A percentile compares a stretch with the other conserved stretches of the same genome.
Evolutionary conservation across 2,888 invertebrate species (phyloP).

Genomic region (Drosophila emarginata): DNA sequence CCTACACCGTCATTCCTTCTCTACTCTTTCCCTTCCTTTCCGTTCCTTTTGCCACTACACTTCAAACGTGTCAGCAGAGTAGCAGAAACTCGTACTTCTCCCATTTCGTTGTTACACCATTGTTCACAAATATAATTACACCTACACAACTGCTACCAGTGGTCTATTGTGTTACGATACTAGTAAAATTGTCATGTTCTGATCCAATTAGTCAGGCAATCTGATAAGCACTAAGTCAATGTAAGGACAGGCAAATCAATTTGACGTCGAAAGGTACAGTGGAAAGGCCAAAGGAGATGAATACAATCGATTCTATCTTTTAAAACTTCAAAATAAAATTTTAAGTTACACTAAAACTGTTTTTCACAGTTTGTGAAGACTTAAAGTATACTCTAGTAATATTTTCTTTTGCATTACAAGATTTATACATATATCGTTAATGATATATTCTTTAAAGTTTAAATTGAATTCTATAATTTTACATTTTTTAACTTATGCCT

Average conservation of each 20-base stretch:
- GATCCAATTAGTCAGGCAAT: constrained; percentile 33
- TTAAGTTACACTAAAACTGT: no score
- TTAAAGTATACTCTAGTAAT: no score
- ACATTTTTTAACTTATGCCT: no score
- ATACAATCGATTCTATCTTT: not conserved
- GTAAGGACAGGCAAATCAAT: constrained; percentile 18
- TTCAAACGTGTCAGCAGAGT: constrained; percentile 43
- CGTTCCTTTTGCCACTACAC: constrained; percentile 54
- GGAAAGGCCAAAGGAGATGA: not conserved
- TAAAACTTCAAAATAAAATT: no score
- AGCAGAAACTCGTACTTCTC: constrained; percentile 4
- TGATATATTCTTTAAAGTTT: no score
- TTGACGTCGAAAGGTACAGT: constrained; percentile 3
- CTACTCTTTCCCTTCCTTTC: no score
- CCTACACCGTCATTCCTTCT: not conserved
- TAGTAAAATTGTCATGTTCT: not conserved
- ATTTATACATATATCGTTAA: no score
- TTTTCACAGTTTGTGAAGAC: no score
- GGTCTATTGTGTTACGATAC: not conserved
- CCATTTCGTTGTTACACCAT: constrained; percentile 31
- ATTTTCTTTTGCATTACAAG: no score
- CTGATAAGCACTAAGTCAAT: constrained; percentile 45
- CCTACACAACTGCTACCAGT: not conserved
- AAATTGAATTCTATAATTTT: no score
- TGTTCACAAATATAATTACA: constrained; percentile 54